phyloP scores from a whole-genome alignment of 2,113 vertebrate species.

The Myanophis thanlyinensis region DNA sequence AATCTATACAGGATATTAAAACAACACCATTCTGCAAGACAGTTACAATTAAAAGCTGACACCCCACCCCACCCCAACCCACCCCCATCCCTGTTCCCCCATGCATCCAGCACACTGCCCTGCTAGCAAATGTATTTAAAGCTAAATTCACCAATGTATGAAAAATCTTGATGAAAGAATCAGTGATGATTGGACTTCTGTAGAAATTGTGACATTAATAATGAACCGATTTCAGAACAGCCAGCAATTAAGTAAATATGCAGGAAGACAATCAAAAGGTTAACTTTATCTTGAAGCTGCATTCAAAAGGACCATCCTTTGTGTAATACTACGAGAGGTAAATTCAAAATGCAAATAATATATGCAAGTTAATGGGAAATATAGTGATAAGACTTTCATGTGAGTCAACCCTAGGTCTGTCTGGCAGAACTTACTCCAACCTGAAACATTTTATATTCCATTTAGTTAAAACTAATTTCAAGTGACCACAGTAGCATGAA shows the following conservation, averaged over 20 bases:
- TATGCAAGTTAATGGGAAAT: not conserved
- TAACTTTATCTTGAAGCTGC: not conserved
- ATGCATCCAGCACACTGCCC: slow-evolving; percentile 74
- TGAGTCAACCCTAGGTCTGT: not conserved
- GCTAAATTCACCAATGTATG: slow-evolving; percentile 55
- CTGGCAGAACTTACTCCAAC: not conserved
- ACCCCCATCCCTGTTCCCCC: slow-evolving; percentile 56
- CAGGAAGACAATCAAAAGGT: not conserved
- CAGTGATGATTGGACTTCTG: slow-evolving; percentile 3
- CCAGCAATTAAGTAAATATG: slow-evolving; percentile 10
- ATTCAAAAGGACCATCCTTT: not conserved
- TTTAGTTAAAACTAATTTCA: not conserved
- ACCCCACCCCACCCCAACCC: slow-evolving; percentile 63
- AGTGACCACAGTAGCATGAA: not conserved
- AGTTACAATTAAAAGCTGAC: slow-evolving; percentile 99
- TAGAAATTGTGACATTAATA: slow-evolving; percentile 36
- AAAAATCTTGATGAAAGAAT: slow-evolving; percentile 3
- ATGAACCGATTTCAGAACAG: slow-evolving; percentile 27
- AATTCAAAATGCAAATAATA: not conserved
- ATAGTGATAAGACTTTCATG: not conserved
- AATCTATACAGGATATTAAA: slow-evolving; percentile 99
- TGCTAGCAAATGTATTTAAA: slow-evolving; percentile 76
- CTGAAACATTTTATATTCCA: not conserved
- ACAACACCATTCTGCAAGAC: slow-evolving; percentile 98
- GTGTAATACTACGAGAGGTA: not conserved